phyloP scores from a whole-genome alignment of 1,140 invertebrate genomes.

The Drosophila azteca region DNA sequence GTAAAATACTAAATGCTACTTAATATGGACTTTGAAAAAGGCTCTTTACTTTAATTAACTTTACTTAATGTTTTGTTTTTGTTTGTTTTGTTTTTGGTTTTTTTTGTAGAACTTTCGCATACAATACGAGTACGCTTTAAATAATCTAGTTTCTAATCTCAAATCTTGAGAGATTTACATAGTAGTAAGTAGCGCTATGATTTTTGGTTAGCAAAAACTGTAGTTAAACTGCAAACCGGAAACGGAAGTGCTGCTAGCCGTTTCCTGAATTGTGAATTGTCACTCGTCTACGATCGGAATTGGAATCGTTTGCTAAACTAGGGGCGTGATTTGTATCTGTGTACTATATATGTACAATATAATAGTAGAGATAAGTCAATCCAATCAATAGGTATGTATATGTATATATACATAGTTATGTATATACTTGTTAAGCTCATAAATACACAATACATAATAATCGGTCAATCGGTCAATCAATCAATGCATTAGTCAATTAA shows the following conservation, averaged over 20 bases:
- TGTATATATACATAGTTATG: slow-evolving; percentile 42
- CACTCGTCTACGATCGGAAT: slow-evolving; percentile 44
- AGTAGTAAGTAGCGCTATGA: slow-evolving; percentile 29
- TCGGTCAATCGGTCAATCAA: neutral
- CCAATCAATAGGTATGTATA: neutral
- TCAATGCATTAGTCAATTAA: slow-evolving; percentile 33
- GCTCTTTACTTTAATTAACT: slow-evolving; percentile 37
- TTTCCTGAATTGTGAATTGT: slow-evolving; percentile 24
- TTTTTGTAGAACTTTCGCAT: neutral
- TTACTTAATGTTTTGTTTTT: slow-evolving; percentile 14
- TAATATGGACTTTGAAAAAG: slow-evolving; percentile 78
- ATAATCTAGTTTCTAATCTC: no score
- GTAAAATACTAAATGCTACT: slow-evolving; percentile 71
- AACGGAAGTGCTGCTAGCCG: slow-evolving; percentile 45
- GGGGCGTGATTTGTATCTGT: slow-evolving; percentile 37
- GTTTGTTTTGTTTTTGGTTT: neutral
- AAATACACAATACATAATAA: slow-evolving; percentile 72
- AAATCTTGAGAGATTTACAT: no score
- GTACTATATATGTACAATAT: slow-evolving; percentile 7
- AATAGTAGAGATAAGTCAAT: neutral
- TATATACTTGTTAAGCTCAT: slow-evolving; percentile 66
- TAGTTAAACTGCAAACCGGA: slow-evolving; percentile 33
- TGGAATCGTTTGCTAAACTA: slow-evolving; percentile 33
- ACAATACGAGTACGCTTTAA: no score
- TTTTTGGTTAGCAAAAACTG: slow-evolving; percentile 20